Conservation (phyloP, 2,113 vertebrate genomes). For the Microcebus murinus region DNA sequence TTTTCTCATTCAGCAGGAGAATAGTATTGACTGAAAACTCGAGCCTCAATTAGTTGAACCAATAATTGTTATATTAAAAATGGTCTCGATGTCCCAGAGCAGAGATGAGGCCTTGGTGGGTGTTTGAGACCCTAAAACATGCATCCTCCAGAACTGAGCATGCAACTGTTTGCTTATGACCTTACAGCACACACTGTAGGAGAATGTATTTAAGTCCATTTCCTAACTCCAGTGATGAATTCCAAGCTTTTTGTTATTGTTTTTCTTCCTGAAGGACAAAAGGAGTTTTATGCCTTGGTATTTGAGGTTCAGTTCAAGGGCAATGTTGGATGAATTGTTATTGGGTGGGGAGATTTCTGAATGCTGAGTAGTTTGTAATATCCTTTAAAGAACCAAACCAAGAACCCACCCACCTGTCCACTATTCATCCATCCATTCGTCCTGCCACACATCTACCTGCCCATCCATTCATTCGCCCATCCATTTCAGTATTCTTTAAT, state of each 20-base stretch:
- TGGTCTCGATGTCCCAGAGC: not conserved
- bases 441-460: not conserved
- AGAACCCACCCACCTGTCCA: not conserved
- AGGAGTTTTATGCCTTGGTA: conserved; percentile 26
- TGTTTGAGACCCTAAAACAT: not conserved
- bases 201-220: not conserved
- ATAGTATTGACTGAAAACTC: not conserved
- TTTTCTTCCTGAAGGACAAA: conserved; percentile 59
- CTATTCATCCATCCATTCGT: not conserved
- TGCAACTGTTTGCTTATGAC: not conserved
- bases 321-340: not conserved
- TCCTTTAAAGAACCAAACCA: not conserved
- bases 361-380: not conserved
- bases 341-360: not conserved
- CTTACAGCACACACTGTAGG: not conserved
- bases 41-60: not conserved
- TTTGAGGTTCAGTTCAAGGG: conserved; percentile 43
- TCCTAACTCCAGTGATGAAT: not conserved
- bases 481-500: not conserved
- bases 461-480: too few species aligned
- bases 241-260: not conserved
- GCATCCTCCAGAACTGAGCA: not conserved
- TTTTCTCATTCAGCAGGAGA: conserved; percentile 5
- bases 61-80: not conserved
- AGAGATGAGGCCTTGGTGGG: not conserved